Conservation (phyloP, 2,113 vertebrate species). For the Zosterops lateralis region DNA sequence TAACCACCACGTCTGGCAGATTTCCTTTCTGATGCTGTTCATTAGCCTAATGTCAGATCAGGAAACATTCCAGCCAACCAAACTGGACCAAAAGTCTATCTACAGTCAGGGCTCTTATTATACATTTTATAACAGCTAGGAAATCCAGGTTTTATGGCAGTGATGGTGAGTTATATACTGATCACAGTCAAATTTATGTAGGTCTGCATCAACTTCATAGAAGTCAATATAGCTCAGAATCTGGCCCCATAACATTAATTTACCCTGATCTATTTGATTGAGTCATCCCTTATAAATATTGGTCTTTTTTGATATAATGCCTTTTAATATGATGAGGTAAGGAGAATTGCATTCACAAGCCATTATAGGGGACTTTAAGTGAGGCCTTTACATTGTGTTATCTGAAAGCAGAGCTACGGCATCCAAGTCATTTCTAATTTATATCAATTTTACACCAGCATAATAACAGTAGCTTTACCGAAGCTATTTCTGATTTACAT, state of each 20-base stretch:
- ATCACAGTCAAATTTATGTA: neutral
- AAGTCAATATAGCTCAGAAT: neutral
- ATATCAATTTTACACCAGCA: conserved; percentile 49
- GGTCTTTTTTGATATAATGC: neutral
- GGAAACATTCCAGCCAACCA: neutral
- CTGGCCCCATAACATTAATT: neutral
- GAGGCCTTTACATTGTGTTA: conserved; percentile 7
- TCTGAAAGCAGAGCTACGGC: conserved; percentile 14
- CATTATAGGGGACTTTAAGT: neutral
- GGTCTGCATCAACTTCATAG: neutral
- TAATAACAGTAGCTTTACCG: conserved; percentile 42
- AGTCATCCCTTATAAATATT: conserved; percentile 7
- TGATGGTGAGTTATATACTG: neutral
- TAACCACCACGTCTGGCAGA: conserved; percentile 51
- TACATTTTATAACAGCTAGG: neutral
- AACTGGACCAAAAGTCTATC: neutral
- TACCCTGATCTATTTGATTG: neutral
- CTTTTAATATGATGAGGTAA: conserved; percentile 1
- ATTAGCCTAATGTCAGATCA: conserved; percentile 54
- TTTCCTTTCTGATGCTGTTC: conserved; percentile 63
- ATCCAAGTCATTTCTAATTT: conserved; percentile 40
- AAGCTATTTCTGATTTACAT: conserved; percentile 61
- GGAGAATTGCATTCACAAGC: neutral
- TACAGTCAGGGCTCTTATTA: neutral
- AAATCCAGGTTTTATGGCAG: neutral